Base-by-base conservation (phyloP, 2,797 vertebrate genomes). In the Aselliscus stoliczkanus region DNA sequence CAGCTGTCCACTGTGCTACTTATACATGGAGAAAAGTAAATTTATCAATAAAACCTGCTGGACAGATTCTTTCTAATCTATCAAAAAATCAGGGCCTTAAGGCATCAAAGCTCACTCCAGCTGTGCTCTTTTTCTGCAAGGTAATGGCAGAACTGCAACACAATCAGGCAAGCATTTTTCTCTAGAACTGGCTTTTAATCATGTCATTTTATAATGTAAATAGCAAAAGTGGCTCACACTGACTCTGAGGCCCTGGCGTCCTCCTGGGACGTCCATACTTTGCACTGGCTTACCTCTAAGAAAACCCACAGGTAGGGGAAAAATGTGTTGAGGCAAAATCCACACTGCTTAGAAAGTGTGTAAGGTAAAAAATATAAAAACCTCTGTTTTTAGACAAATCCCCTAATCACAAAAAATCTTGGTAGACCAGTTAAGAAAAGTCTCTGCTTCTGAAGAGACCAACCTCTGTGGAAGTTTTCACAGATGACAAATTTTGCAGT, bases 401-500 rank as follows among this genome's bases (percentile, higher is more conserved):
- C 29, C 44, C 17, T 54, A 83, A 95, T 84, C 29, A 82, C 72
- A 93, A 91, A 92, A 64, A 56, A 67, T 84, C 65, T 69, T 96
- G 79, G 86, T 84, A 93, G 84, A 73, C 47, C 62, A 88, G 72
- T 93, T 91, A 93, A 69, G 86, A 85, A 97, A 96, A 94, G 83
- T 64, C 44, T 96, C 93, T 94, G 76, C 92, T 95, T 96, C 86
- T 96, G 64, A 94, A 93, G 80, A 95, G 76, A 93, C 31, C 65
- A 96, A 88, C 70, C 76, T 95, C 87, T 90, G 52, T 62, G 87
- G 76, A 97, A 94, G 60, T n/a, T 96, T 97, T 97, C 87, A 92
- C 67, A 97, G 89, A 97, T 73, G 92, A 96, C 94, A 96, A 97
- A 97, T 94, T 96, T 96, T 96, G 94, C 80, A 94, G 96, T 87